A percentile compares a stretch with the other conserved stretches of the same genome.
Conservation (phyloP, 2,888 invertebrate genomes). For the Dyspetes luteomarginatus region DNA sequence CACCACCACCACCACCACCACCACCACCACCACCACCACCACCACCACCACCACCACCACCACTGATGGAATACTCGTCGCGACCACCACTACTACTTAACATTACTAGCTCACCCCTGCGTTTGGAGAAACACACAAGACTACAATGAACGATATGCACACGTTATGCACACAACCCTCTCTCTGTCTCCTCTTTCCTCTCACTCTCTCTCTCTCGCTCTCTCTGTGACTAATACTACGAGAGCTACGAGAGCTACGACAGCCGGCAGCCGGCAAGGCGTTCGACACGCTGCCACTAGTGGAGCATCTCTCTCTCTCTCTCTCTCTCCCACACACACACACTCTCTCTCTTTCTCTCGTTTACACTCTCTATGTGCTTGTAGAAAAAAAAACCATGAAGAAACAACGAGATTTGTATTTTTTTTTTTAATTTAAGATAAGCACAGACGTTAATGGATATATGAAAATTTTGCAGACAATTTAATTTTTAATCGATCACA, state of each 20-base stretch:
- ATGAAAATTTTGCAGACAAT: no score
- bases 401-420: neutral
- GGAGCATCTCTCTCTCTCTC: no score
- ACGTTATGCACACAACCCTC: constrained; percentile 12
- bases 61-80: constrained; percentile 47
- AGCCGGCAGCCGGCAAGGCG: constrained; percentile 51
- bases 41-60: constrained; percentile 45
- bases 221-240: neutral
- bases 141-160: constrained; percentile 18
- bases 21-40: constrained; percentile 34
- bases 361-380: neutral
- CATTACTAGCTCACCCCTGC: constrained; percentile 34
- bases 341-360: no score
- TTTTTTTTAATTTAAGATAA: neutral
- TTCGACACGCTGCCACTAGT: constrained; percentile 37
- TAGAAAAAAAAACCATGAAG: neutral
- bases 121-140: neutral
- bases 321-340: no score
- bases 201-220: neutral
- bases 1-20: no score
- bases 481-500: no score
- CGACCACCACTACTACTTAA: constrained; percentile 42
- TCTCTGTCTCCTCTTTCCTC: neutral
- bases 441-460: no score
- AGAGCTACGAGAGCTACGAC: no score